Evolutionary conservation across 2,113 vertebrate species (phyloP).

Genomic region (Alligator sinensis): DNA sequence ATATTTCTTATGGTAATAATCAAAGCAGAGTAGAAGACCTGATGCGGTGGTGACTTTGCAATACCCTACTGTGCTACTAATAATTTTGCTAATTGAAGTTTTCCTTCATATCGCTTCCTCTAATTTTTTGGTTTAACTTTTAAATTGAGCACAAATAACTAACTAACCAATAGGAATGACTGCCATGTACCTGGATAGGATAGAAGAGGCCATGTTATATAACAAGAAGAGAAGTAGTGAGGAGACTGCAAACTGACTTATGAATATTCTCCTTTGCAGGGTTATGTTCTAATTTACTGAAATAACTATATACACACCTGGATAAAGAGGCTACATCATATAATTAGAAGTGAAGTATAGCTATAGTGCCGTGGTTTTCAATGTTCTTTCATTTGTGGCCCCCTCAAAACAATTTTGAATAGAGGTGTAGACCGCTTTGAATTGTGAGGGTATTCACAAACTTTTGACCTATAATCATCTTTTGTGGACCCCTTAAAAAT

Average conservation of each 20-base stretch:
- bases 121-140: background rate
- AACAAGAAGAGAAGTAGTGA: background rate
- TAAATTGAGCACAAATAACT: background rate
- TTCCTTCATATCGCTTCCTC: background rate
- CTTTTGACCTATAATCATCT: no score
- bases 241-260: background rate
- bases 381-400: no score
- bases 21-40: rapidly evolving
- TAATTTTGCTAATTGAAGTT: background rate
- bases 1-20: background rate
- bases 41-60: background rate
- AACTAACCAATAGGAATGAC: background rate
- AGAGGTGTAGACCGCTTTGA: no score
- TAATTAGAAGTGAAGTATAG: background rate
- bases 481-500: no score
- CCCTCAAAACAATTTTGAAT: no score
- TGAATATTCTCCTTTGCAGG: background rate
- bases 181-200: background rate
- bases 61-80: background rate
- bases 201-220: background rate
- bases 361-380: background rate
- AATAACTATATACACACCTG: no score
- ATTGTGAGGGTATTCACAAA: no score
- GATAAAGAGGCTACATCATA: background rate
- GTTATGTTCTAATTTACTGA: no score